A percentile compares a stretch with the other conserved stretches of the same genome.
phyloP scores from a whole-genome alignment of 2,888 invertebrate species.

The Pyrgus malvae region DNA sequence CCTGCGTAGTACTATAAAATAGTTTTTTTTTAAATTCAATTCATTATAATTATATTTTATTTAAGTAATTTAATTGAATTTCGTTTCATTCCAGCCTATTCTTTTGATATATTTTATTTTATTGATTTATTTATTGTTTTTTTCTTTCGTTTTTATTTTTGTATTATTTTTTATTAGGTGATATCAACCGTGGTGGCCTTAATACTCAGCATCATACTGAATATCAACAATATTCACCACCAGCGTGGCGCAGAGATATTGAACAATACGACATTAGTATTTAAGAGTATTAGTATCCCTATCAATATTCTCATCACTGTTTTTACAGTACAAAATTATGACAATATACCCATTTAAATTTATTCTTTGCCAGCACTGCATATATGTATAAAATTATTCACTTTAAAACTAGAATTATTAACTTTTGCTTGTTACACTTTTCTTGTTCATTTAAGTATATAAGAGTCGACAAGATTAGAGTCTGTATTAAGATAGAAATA shows the following conservation, averaged over 20 bases:
- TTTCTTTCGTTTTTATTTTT: constrained; percentile 49
- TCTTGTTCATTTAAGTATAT: background rate
- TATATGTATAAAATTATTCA: background rate
- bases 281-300: constrained; percentile 82
- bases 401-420: background rate
- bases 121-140: constrained; percentile 36
- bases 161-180: constrained; percentile 73
- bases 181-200: constrained; percentile 83
- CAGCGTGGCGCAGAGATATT: constrained; percentile 81
- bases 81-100: too few species aligned
- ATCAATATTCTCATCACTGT: constrained; percentile 83
- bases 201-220: constrained; percentile 80
- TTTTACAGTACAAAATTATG: constrained; percentile 68
- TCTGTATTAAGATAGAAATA: too few species aligned
- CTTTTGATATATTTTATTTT: constrained; percentile 22
- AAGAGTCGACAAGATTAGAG: too few species aligned
- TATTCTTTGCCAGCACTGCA: background rate
- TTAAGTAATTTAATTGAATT: background rate
- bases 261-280: constrained; percentile 81
- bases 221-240: constrained; percentile 83
- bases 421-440: background rate
- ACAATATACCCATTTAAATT: constrained; percentile 10
- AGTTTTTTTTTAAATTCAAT: too few species aligned
- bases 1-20: too few species aligned
- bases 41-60: background rate